These are phyloP conservation scores for Entomobrya proxima DNA, from an alignment of 2,888 invertebrate genomes.

Conservation along the genomic window DNA sequence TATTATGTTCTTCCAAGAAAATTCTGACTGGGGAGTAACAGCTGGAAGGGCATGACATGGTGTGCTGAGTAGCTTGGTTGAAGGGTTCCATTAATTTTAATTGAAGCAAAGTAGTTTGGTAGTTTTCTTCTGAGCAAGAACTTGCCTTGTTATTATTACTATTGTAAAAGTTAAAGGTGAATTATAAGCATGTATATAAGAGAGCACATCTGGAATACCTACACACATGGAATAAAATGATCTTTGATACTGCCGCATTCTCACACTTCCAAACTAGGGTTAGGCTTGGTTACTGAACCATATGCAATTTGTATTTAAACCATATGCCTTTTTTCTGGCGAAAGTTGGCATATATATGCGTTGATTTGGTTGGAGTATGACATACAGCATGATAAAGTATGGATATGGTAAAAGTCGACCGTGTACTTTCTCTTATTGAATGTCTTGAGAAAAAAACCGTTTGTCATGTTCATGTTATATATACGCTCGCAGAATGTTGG, in stretches of 20 bases:
- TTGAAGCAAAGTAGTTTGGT: conserved; percentile 62
- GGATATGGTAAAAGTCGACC: conserved; percentile 11
- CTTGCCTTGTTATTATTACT: conserved; percentile 29
- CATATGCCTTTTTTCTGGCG: background rate
- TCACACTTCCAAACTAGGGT: no score
- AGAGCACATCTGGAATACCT: conserved; percentile 8
- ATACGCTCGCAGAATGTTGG: background rate
- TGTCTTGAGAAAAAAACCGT: conserved; percentile 18
- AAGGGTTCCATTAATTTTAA: conserved; percentile 69
- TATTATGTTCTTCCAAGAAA: background rate
- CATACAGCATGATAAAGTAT: background rate
- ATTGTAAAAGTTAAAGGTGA: background rate
- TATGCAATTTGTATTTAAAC: background rate
- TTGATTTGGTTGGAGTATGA: background rate
- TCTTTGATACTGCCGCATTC: background rate
- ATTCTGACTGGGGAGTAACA: conserved; percentile 43
- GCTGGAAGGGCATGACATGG: conserved; percentile 57
- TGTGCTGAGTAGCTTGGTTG: conserved; percentile 51
- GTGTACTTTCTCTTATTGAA: background rate
- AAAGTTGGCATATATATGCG: background rate
- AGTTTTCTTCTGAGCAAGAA: conserved; percentile 42
- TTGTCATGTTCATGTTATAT: conserved; percentile 8
- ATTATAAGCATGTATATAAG: background rate
- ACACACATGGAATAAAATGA: background rate
- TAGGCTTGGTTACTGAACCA: background rate